Conservation (phyloP, 2,797 vertebrate genomes). For the Borostomias antarcticus region DNA sequence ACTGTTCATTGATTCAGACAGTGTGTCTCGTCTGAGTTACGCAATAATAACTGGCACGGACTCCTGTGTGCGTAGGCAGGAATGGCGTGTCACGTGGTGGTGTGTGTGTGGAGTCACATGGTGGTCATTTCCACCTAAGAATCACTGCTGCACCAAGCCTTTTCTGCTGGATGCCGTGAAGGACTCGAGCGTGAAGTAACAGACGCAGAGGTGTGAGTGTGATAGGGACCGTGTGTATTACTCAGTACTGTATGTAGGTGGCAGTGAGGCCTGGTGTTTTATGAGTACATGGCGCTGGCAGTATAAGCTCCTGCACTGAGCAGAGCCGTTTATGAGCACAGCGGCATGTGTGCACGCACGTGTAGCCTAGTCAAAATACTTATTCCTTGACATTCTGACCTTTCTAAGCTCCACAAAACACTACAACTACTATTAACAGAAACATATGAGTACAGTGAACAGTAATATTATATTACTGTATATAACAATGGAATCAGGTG, state of each 20-base stretch:
- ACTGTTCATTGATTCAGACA: slow-evolving; percentile 46
- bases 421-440: too few species aligned
- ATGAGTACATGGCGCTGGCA: too few species aligned
- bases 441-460: too few species aligned
- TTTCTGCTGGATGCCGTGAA: not conserved
- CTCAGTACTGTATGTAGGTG: not conserved
- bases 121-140: not conserved
- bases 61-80: slow-evolving; percentile 52
- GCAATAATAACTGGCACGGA: slow-evolving; percentile 46
- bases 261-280: too few species aligned
- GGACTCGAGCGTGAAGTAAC: not conserved
- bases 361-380: not conserved
- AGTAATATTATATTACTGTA: too few species aligned
- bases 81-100: slow-evolving; percentile 24
- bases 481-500: too few species aligned
- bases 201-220: slow-evolving; percentile 19
- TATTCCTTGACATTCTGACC: not conserved
- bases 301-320: not conserved
- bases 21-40: slow-evolving; percentile 46
- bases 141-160: not conserved
- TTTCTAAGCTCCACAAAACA: not conserved
- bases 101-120: slow-evolving; percentile 12
- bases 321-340: not conserved
- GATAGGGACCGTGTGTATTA: slow-evolving; percentile 1
- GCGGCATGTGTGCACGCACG: not conserved